Conservation (phyloP, 1,140 invertebrate species). For the Megathymus violae region DNA sequence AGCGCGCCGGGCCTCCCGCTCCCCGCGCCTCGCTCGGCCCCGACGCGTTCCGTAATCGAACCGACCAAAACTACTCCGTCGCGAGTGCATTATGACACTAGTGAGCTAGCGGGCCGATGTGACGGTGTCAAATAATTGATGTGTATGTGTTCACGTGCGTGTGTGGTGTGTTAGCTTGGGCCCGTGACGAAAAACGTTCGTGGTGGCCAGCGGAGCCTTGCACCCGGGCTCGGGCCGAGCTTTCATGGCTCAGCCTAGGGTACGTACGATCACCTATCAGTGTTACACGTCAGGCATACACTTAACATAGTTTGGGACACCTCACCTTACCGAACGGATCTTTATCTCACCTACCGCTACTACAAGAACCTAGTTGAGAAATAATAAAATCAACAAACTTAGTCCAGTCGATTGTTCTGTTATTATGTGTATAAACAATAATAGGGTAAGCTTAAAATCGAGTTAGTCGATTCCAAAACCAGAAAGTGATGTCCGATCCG, state of each 20-base stretch:
- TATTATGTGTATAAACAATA: constrained; percentile 5
- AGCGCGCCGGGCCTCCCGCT: constrained; percentile 79
- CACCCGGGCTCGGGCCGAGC: constrained; percentile 83
- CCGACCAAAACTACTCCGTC: constrained; percentile 61
- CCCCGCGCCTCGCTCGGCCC: constrained; percentile 77
- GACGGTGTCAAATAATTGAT: constrained; percentile 73
- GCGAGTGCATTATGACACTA: constrained; percentile 82
- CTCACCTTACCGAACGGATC: too few species aligned
- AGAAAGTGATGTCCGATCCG: constrained; percentile 40
- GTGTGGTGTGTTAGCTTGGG: constrained; percentile 76
- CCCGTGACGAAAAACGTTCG: constrained; percentile 77
- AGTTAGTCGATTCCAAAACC: constrained; percentile 42
- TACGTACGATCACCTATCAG: constrained; percentile 65
- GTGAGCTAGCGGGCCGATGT: constrained; percentile 81
- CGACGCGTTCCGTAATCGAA: constrained; percentile 71
- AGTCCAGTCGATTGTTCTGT: not conserved
- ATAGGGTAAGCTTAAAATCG: constrained; percentile 19
- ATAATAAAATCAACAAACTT: not conserved
- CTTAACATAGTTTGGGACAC: constrained; percentile 30
- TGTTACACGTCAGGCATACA: constrained; percentile 31
- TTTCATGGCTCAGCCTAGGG: constrained; percentile 84
- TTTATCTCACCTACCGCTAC: not conserved
- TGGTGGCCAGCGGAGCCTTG: constrained; percentile 82
- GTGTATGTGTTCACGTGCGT: constrained; percentile 80
- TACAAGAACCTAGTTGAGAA: not conserved